Conservation (phyloP, 2,113 vertebrate species). For the Brachyhypopomus gauderio region DNA sequence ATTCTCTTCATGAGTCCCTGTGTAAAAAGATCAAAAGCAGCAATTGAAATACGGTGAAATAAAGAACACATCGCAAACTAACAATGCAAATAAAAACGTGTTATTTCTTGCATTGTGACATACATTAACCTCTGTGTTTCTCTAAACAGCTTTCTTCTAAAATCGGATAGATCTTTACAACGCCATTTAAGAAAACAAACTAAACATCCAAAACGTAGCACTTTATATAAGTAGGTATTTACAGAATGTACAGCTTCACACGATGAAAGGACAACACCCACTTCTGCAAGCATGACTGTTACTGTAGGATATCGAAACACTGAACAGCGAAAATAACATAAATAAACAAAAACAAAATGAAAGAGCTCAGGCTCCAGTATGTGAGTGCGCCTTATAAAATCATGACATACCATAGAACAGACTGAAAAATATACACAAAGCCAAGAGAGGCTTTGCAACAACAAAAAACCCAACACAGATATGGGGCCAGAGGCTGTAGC, state of each 20-base stretch:
- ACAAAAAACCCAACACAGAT: neutral
- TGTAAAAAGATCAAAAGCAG: neutral
- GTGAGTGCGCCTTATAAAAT: neutral
- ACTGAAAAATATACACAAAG: too few species aligned
- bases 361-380: conserved; percentile 39
- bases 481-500: conserved; percentile 10
- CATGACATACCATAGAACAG: neutral
- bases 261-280: conserved; percentile 63
- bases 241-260: conserved; percentile 75
- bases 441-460: neutral
- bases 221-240: conserved; percentile 77
- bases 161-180: conserved; percentile 60
- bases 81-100: conserved; percentile 41
- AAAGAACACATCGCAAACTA: conserved; percentile 2
- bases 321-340: conserved; percentile 3
- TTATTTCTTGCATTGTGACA: conserved; percentile 37
- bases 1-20: too few species aligned
- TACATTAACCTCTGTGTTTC: conserved; percentile 37
- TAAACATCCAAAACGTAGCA: conserved; percentile 67
- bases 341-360: conserved; percentile 26
- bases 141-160: conserved; percentile 55
- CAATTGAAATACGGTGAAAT: conserved; percentile 3
- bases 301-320: conserved; percentile 57
- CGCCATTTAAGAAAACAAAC: conserved; percentile 69
- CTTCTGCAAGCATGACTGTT: conserved; percentile 62